Conservation (phyloP, 2,113 vertebrate genomes). For the Neodon shergylaensis region DNA sequence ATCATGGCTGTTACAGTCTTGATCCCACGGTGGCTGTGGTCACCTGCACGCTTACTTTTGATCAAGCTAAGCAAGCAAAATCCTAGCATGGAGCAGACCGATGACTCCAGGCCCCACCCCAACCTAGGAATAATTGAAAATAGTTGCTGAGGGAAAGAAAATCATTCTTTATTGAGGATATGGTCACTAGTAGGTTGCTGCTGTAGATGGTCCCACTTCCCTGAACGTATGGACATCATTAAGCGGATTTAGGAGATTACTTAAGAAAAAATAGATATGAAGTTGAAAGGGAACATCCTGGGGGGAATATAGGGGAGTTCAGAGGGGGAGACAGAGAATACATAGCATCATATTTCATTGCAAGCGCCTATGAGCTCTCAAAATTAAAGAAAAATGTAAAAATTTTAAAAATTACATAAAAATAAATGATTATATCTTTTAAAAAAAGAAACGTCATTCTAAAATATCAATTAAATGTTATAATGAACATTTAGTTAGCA, state of each 20-base stretch:
- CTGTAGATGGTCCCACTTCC: no score
- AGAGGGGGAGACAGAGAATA: not conserved
- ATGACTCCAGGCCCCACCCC: not conserved
- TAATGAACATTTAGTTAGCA: not conserved
- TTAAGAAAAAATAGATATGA: not conserved
- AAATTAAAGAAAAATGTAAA: not conserved
- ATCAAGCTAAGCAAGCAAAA: not conserved
- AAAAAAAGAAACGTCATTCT: not conserved
- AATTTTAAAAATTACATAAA: no score
- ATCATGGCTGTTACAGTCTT: no score
- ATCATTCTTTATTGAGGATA: not conserved
- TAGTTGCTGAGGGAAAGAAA: not conserved
- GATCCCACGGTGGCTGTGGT: not conserved
- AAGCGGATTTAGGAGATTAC: not conserved
- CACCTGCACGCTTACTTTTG: not conserved
- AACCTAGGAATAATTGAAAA: not conserved
- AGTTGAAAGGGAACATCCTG: not conserved
- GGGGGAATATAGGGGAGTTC: no score
- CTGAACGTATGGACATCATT: not conserved
- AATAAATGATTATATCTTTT: not conserved
- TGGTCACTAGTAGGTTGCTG: no score
- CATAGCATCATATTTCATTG: not conserved
- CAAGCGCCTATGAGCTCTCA: not conserved
- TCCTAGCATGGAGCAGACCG: not conserved
- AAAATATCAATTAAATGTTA: not conserved